phyloP scores from a whole-genome alignment of 2,888 invertebrate species.

The Callyntrura guangdongensis region DNA sequence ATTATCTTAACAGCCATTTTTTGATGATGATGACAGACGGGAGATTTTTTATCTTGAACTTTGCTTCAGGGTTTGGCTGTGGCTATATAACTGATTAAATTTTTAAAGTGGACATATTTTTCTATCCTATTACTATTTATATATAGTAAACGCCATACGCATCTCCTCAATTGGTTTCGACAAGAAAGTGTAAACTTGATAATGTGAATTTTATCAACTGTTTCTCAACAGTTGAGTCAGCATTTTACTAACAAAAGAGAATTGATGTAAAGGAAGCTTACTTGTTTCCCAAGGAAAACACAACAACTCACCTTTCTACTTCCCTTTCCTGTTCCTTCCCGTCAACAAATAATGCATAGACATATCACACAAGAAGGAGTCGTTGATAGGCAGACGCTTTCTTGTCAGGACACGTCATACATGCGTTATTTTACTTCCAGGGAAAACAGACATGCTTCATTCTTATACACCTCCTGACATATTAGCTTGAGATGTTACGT shows the following conservation, averaged over 20 bases:
- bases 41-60: background rate
- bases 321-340: slow-evolving; percentile 35
- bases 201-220: background rate
- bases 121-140: too few relatives aligned
- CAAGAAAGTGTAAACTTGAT: slow-evolving; percentile 8
- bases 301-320: background rate
- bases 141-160: too few relatives aligned
- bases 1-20: too few relatives aligned
- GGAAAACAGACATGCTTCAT: slow-evolving; percentile 52
- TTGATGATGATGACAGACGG: too few relatives aligned
- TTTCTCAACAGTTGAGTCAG: background rate
- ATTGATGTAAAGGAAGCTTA: too few relatives aligned
- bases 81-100: background rate
- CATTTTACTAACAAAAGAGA: background rate
- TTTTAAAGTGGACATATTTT: background rate
- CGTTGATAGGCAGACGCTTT: slow-evolving; percentile 70
- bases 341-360: background rate
- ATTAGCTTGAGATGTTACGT: slow-evolving; percentile 17
- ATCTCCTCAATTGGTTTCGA: background rate
- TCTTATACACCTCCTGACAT: slow-evolving; percentile 39
- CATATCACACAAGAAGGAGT: slow-evolving; percentile 41
- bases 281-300: background rate
- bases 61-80: background rate
- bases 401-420: slow-evolving; percentile 67
- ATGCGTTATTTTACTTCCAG: slow-evolving; percentile 62